Evolutionary conservation across 2,888 invertebrate genomes (phyloP).

Genomic region (Sminthurinus aureus): DNA sequence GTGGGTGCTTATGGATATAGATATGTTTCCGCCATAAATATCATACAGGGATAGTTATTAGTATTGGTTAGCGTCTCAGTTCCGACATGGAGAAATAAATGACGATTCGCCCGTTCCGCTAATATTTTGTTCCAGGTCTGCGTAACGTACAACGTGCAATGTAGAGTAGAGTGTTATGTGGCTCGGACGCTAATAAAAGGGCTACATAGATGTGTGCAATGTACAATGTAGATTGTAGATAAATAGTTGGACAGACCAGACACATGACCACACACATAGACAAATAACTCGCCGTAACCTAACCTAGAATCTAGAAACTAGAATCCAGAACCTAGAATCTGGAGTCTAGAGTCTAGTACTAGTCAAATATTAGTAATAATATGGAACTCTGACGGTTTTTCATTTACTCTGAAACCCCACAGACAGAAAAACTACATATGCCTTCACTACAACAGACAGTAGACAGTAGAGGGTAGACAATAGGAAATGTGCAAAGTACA

Average conservation of each 20-base stretch:
- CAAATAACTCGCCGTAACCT: too few relatives aligned
- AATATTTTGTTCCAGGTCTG: not conserved
- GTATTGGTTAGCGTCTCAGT: conserved; percentile 17
- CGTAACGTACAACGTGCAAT: not conserved
- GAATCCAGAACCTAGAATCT: too few relatives aligned
- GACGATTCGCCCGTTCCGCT: not conserved
- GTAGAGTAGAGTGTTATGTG: not conserved
- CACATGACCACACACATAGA: too few relatives aligned
- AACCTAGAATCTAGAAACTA: too few relatives aligned
- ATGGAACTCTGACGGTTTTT: too few relatives aligned
- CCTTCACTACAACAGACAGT: too few relatives aligned
- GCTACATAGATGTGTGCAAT: not conserved
- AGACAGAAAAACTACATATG: too few relatives aligned
- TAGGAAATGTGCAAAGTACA: conserved; percentile 4
- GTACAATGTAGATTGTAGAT: not conserved
- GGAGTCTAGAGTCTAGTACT: too few relatives aligned
- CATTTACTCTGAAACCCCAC: too few relatives aligned
- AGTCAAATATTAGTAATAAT: too few relatives aligned
- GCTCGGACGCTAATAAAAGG: not conserved
- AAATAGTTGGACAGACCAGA: not conserved
- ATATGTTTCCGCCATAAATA: conserved; percentile 9
- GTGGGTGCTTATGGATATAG: not conserved
- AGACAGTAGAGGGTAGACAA: too few relatives aligned
- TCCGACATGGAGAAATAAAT: conserved; percentile 36
- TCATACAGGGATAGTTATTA: conserved; percentile 27